A percentile compares a stretch with the other conserved stretches of the same genome.
Conservation (phyloP, 2,797 vertebrate species). For the Channa striata region DNA sequence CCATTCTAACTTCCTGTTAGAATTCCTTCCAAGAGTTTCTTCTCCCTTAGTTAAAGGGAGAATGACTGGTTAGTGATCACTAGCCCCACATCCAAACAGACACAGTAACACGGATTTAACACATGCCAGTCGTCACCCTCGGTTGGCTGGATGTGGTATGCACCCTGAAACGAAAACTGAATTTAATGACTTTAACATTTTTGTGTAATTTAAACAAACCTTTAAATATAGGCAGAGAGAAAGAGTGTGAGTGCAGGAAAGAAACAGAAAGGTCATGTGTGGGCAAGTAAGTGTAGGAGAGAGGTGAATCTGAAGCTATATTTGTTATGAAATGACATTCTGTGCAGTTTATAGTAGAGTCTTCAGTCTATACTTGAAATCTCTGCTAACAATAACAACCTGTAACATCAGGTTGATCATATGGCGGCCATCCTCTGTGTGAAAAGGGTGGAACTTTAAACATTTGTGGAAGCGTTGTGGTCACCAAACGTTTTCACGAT, state of each 20-base stretch:
- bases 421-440: too few relatives aligned
- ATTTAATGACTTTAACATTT: slow-evolving; percentile 6
- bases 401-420: not conserved
- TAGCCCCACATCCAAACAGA: slow-evolving; percentile 4
- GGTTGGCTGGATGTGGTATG: not conserved
- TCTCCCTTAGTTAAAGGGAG: slow-evolving; percentile 10
- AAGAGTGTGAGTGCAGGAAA: slow-evolving; percentile 4
- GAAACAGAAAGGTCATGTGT: slow-evolving; percentile 47
- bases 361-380: not conserved
- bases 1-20: slow-evolving; percentile 9
- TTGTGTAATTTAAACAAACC: not conserved
- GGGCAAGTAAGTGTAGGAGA: slow-evolving; percentile 33
- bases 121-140: not conserved
- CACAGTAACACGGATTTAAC: not conserved
- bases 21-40: not conserved
- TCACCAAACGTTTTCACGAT: not conserved
- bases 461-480: too few relatives aligned
- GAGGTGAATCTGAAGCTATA: slow-evolving; percentile 33
- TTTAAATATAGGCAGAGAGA: slow-evolving; percentile 12
- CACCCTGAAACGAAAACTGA: slow-evolving; percentile 12
- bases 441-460: too few relatives aligned
- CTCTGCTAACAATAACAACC: not conserved
- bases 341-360: slow-evolving; percentile 3
- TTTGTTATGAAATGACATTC: slow-evolving; percentile 28
- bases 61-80: slow-evolving; percentile 10